Percentiles rank a stretch among this genome's conserved stretches.
Conservation (phyloP, 2,797 vertebrate species). For the Periophthalmus magnuspinnatus region DNA sequence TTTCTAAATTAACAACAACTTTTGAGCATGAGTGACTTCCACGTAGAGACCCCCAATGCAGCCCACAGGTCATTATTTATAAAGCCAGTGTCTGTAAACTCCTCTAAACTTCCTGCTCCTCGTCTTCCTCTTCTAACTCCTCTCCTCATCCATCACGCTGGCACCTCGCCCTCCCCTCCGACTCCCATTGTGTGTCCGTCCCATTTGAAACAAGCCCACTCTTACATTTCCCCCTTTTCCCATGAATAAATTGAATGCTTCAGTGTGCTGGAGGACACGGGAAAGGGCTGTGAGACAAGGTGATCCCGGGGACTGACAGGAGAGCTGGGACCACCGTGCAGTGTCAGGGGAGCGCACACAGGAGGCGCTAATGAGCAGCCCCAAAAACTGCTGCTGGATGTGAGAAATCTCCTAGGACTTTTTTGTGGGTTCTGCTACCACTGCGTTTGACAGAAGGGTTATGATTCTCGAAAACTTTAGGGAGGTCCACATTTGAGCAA, state of each 20-base stretch:
- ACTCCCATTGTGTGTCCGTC: conserved; percentile 39
- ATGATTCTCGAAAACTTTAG: neutral
- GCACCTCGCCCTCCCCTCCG: conserved; percentile 72
- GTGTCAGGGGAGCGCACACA: conserved; percentile 10
- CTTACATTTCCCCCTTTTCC: conserved; percentile 52
- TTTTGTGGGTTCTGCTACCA: neutral
- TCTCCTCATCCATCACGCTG: conserved; percentile 77
- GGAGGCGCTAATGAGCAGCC: conserved; percentile 19
- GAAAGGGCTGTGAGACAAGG: conserved; percentile 49
- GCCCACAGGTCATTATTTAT: conserved; percentile 56
- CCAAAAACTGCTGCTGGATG: conserved; percentile 31
- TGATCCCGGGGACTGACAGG: conserved; percentile 49
- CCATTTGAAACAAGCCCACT: conserved; percentile 29
- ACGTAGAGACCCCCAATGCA: conserved; percentile 20
- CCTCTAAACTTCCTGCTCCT: conserved; percentile 30
- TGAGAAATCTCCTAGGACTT: conserved; percentile 11
- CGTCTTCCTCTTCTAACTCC: conserved; percentile 50
- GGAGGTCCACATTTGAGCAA: neutral
- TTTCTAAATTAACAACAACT: neutral
- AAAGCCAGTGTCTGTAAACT: conserved; percentile 43
- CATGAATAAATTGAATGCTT: conserved; percentile 77
- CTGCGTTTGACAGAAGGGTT: neutral
- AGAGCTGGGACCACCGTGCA: conserved; percentile 35
- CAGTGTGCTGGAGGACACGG: conserved; percentile 62
- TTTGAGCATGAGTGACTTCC: conserved; percentile 15